These are phyloP conservation scores for Drosophila sp. DNA, from an alignment of 1,140 invertebrate species.

Conservation along the genomic window DNA sequence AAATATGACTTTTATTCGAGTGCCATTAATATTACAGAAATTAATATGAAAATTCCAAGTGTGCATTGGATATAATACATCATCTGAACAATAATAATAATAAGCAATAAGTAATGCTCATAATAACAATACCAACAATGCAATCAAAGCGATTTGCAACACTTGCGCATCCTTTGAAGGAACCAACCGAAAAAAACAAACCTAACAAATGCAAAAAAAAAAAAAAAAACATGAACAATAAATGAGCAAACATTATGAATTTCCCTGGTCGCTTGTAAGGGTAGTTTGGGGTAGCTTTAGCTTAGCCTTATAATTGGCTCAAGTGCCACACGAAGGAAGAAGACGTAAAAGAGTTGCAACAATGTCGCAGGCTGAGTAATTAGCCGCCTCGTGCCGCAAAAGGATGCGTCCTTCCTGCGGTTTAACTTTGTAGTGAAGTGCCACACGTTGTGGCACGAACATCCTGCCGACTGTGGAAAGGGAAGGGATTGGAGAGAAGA, in stretches of 20 bases:
- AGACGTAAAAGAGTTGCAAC: slow-evolving; percentile 54
- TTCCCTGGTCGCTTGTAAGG: slow-evolving; percentile 31
- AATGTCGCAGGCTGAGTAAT: slow-evolving; percentile 71
- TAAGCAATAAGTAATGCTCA: slow-evolving; percentile 64
- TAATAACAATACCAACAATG: slow-evolving; percentile 75
- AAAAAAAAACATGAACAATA: slow-evolving; percentile 44
- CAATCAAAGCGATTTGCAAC: slow-evolving; percentile 82
- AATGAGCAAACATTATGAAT: slow-evolving; percentile 72
- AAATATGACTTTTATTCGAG: slow-evolving; percentile 61
- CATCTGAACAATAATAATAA: slow-evolving; percentile 55
- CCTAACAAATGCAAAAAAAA: slow-evolving; percentile 26
- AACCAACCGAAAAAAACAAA: slow-evolving; percentile 20
- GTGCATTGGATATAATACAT: slow-evolving; percentile 77
- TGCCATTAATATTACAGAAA: slow-evolving; percentile 77
- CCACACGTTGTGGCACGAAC: not conserved
- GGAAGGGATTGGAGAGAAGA: not conserved
- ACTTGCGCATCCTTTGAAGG: slow-evolving; percentile 77
- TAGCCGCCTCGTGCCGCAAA: slow-evolving; percentile 57
- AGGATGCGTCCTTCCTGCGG: slow-evolving; percentile 55
- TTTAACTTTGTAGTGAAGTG: slow-evolving; percentile 80
- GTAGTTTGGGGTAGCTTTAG: slow-evolving; percentile 33
- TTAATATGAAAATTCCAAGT: slow-evolving; percentile 83
- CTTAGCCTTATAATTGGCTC: slow-evolving; percentile 63
- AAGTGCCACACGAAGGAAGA: slow-evolving; percentile 31
- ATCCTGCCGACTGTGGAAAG: not conserved